phyloP scores from a whole-genome alignment of 2,888 invertebrate species.

The Calliscelio sp. region DNA sequence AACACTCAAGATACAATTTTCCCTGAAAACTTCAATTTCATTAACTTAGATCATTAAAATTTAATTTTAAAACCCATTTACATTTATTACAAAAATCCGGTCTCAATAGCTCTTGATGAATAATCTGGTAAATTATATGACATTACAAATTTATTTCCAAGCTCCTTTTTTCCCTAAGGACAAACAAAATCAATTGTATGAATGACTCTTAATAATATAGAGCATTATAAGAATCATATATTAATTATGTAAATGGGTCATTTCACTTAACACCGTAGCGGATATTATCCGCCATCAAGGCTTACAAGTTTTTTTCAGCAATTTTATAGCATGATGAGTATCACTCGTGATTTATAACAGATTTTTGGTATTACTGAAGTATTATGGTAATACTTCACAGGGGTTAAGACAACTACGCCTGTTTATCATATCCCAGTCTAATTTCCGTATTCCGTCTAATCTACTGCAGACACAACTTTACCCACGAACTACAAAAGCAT shows the following conservation, averaged over 20 bases:
- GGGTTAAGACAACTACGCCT: slow-evolving; percentile 3
- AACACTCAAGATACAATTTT: no score
- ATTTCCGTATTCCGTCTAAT: slow-evolving; percentile 26
- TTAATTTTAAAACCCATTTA: not conserved
- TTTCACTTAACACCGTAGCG: slow-evolving; percentile 46
- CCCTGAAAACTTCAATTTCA: no score
- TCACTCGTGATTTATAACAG: slow-evolving; percentile 26
- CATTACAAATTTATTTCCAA: slow-evolving; percentile 4
- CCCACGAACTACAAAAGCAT: not conserved
- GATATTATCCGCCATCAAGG: slow-evolving; percentile 45
- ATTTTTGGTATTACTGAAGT: slow-evolving; percentile 40
- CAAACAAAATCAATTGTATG: slow-evolving; percentile 26
- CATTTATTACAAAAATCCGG: not conserved
- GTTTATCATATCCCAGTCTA: slow-evolving; percentile 15
- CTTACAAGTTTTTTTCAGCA: slow-evolving; percentile 35
- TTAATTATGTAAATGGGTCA: slow-evolving; percentile 53
- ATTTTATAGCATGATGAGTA: slow-evolving; percentile 37
- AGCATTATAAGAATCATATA: slow-evolving; percentile 40
- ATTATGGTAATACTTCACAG: slow-evolving; percentile 12
- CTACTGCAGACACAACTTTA: not conserved
- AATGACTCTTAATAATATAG: slow-evolving; percentile 24
- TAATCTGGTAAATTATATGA: slow-evolving; percentile 13
- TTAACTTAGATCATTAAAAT: not conserved
- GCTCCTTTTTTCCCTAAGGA: not conserved
- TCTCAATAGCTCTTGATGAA: not conserved